Evolutionary conservation across 2,797 vertebrate genomes (phyloP), one percentile per base, ranked within the genome.

Genomic region (Fistularia tabacaria): DNA sequence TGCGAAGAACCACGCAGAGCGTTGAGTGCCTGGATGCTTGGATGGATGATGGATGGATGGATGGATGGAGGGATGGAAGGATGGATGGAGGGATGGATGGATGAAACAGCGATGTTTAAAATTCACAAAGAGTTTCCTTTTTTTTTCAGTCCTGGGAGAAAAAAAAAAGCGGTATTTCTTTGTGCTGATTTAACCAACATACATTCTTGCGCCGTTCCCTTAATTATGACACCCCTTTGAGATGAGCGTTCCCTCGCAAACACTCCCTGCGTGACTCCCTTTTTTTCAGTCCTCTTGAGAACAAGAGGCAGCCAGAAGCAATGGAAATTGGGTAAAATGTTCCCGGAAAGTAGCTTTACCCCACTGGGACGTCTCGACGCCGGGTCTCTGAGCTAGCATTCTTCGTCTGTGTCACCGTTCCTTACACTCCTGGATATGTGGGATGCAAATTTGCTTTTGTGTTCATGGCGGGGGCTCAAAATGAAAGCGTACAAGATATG

Each of bases 291-390:
- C 65, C 67, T 79, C 71, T 62, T 67, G 72, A 83, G 82, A 81
- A 66, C 54, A 69, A 42, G 48, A 70, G 61, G 62, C 57, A 84
- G 87, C 87, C 85, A 77, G 69, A 41, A 88, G 86, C 85, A 69
- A 87, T 86, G 88, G 81, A 88, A 88, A 89, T 86, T 85, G 83
- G 76, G 81, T 87, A 88, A 88, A 89, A 87, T 81, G 85, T 87
- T 88, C 77, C 25, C 76, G 79, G 84, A 87, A 88, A 90, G 82
- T 80, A 77, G 57, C 76, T 85, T 81, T 80, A 85, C 84, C 25
- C 85, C 86, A 73, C 54, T 58, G 86, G 84, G 84, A 81, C 73
- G 64, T 71, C 72, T 77, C 73, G 66, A 66, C 78, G 79, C 60
- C 50, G 64, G 53, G 25, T 25, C 67, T 77, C 70, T 59, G 69